Percentiles rank a stretch among this genome's conserved stretches.
Conservation (phyloP, 2,113 vertebrate genomes). For the Leptosomus discolor region DNA sequence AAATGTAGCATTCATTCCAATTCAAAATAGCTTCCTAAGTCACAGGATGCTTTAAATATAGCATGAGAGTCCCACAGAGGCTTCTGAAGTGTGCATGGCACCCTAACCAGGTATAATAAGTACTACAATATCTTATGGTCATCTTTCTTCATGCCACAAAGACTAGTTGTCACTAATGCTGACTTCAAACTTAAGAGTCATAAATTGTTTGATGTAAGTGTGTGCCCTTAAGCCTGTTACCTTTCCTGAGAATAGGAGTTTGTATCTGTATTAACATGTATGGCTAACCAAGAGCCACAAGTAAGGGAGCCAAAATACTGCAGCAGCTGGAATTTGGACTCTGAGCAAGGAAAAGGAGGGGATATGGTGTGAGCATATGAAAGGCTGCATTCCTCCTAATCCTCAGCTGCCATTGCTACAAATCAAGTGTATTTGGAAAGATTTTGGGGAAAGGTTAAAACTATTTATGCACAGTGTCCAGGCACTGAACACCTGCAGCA, state of each 20-base stretch:
- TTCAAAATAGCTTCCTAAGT: slow-evolving; percentile 68
- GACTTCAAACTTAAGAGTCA: background rate
- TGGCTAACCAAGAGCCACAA: background rate
- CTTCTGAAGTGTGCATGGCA: background rate
- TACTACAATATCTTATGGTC: background rate
- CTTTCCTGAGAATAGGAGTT: background rate
- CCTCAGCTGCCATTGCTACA: slow-evolving; percentile 49
- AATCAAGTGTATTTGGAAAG: slow-evolving; percentile 45
- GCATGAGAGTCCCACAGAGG: background rate
- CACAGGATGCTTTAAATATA: slow-evolving; percentile 67
- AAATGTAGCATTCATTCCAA: slow-evolving; percentile 50
- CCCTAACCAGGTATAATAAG: slow-evolving; percentile 5
- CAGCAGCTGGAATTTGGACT: background rate
- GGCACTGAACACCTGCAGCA: slow-evolving; percentile 1
- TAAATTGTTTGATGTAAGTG: background rate
- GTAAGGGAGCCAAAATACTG: background rate
- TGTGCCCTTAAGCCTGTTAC: background rate
- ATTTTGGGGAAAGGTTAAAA: slow-evolving; percentile 41
- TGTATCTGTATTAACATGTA: background rate
- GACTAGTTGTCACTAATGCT: background rate
- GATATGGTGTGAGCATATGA: background rate
- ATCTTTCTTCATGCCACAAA: background rate
- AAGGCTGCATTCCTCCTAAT: slow-evolving; percentile 29
- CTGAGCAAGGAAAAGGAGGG: background rate
- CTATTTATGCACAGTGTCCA: slow-evolving; percentile 9